Evolutionary conservation across 2,888 invertebrate genomes (phyloP), one percentile per base, ranked within the genome.

Genomic region (Apodemia duryi): DNA sequence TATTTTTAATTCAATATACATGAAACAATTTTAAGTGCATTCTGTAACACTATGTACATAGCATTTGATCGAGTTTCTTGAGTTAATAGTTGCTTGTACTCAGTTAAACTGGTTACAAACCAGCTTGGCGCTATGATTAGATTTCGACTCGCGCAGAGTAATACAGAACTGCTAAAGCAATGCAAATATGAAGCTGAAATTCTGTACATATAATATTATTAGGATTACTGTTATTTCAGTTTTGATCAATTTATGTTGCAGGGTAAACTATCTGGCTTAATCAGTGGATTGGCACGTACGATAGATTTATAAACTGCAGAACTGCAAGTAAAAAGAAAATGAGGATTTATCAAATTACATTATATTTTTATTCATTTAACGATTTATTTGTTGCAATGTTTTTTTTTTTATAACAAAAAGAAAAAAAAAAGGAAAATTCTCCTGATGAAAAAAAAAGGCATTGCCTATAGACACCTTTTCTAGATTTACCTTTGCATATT

Each of bases 81-180:
- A 54, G 54, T 54, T 54, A 54, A 54, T 54, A 54, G 28, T 54
- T 54, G 54, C 54, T 54, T 54, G 54, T 54, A 54, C 54, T 54
- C 29, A 54, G 54, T 11, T 54, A 32, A 54, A 57, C 32, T 57
- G 57, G 57, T 57, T 57, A 57, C 57, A 32, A 32, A 57, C 57
- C 57, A 57, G 57, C 57, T 57, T 57, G 57, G 57, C 57, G 57
- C 57, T 13, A 57, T 57, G 57, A 57, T 57, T 57, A 57, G 57
- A 57, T 57, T 57, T 57, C 32, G 57, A 57, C 29, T 57, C 57
- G 57, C 57, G 57, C 57, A 10, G 57, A 57, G 57, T 57, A 57
- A 32, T 57, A 57, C 57, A 29, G 32, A 29, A 57, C 57, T 57
- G 32, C 57, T 57, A 57, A 6, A 57, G 57, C 57, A 29, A 57